phyloP scores from a whole-genome alignment of 2,888 invertebrate genomes.

The Actias luna region DNA sequence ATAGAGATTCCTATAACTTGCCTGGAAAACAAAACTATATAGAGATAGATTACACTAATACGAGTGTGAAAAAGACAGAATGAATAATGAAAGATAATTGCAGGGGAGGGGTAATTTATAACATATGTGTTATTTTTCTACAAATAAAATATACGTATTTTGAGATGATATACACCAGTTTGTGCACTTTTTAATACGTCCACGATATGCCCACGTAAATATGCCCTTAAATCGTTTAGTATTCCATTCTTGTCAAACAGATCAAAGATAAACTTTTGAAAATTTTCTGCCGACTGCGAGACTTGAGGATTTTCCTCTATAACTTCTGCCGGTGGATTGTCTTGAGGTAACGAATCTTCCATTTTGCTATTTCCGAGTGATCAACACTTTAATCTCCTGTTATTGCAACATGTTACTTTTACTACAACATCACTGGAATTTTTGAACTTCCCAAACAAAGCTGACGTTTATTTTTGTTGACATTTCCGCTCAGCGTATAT shows the following conservation, averaged over 20 bases:
- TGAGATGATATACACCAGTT: constrained; percentile 41
- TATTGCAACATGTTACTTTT: constrained; percentile 39
- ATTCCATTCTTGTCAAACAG: constrained; percentile 84
- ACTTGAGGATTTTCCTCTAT: constrained; percentile 35
- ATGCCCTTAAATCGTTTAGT: constrained; percentile 79
- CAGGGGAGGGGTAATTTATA: no score
- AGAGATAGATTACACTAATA: no score
- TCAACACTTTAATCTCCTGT: constrained; percentile 19
- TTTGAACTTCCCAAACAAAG: constrained; percentile 64
- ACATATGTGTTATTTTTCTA: no score
- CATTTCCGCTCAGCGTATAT: constrained; percentile 46
- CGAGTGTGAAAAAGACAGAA: no score
- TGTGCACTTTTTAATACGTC: constrained; percentile 76
- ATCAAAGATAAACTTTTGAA: constrained; percentile 79
- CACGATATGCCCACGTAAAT: constrained; percentile 83
- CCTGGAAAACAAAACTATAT: no score
- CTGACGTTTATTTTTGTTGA: constrained; percentile 61
- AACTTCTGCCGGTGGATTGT: constrained; percentile 20
- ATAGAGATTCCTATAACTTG: no score
- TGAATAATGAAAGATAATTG: no score
- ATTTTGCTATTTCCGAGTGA: constrained; percentile 39
- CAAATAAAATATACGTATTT: neutral
- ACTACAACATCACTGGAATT: constrained; percentile 52
- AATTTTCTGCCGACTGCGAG: constrained; percentile 68
- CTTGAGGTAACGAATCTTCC: constrained; percentile 36